These are phyloP conservation scores for Neodiprion virginianus DNA, from an alignment of 1,140 invertebrate genomes.

Conservation along the genomic window DNA sequence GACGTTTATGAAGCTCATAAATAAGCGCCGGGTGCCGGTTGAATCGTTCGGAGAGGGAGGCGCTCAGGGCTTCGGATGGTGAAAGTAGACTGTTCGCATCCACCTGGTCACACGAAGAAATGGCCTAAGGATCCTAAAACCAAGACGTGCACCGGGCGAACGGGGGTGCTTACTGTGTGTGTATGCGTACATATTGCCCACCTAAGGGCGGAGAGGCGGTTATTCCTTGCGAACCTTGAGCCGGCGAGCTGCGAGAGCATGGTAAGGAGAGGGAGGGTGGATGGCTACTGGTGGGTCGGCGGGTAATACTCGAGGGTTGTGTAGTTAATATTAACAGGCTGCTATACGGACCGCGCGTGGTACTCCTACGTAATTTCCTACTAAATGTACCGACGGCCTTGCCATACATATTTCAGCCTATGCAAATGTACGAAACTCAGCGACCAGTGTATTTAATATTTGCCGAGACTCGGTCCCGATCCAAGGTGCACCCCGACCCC, in stretches of 20 bases:
- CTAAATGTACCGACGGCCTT: slow-evolving; percentile 47
- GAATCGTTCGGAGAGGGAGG: not conserved
- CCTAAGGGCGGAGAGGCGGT: no score
- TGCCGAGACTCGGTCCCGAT: not conserved
- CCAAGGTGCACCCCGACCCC: not conserved
- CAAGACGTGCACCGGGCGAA: not conserved
- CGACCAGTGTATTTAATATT: slow-evolving; percentile 6
- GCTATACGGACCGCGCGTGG: slow-evolving; percentile 40
- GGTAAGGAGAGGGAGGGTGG: not conserved
- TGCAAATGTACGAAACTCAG: not conserved
- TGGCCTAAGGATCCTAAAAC: not conserved
- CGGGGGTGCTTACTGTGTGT: no score
- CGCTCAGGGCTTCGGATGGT: not conserved
- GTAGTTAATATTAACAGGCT: slow-evolving; percentile 53
- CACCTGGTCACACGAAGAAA: not conserved
- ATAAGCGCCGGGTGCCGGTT: not conserved
- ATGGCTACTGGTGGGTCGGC: not conserved
- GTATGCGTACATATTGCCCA: no score
- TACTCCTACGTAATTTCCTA: slow-evolving; percentile 51
- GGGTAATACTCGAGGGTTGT: slow-evolving; percentile 38
- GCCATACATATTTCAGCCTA: slow-evolving; percentile 49
- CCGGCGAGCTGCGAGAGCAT: not conserved
- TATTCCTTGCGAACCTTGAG: not conserved
- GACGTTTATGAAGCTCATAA: not conserved
- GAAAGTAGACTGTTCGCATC: not conserved